These are phyloP conservation scores for Salvelinus namaycush DNA, from an alignment of 2,113 vertebrate species.

Conservation along the genomic window DNA sequence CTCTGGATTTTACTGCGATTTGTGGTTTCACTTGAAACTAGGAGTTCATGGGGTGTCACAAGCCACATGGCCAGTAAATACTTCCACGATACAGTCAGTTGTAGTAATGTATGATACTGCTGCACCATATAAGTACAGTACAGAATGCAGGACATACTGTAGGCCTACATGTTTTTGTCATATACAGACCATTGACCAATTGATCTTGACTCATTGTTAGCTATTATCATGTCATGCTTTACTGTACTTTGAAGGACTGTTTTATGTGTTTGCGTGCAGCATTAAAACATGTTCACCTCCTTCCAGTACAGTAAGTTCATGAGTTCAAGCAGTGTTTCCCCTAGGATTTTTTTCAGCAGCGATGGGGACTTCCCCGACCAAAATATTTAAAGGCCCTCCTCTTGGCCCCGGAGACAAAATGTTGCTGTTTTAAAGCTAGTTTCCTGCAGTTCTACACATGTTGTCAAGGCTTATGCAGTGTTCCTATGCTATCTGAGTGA, in stretches of 20 bases:
- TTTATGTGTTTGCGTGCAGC: not conserved
- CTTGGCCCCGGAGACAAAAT: too few species aligned
- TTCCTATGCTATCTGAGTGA: too few species aligned
- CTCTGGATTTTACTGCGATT: constrained; percentile 60
- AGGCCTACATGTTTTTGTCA: constrained; percentile 6
- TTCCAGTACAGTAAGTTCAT: not conserved
- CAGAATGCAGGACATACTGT: constrained; percentile 12
- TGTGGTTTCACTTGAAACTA: constrained; percentile 72
- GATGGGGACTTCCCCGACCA: too few species aligned
- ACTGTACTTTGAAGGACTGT: not conserved
- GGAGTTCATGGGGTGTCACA: constrained; percentile 68
- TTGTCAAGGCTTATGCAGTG: too few species aligned
- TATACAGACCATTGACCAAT: constrained; percentile 1
- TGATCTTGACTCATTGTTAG: constrained; percentile 5
- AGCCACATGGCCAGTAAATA: constrained; percentile 76
- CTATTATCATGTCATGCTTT: constrained; percentile 18
- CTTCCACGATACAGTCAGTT: constrained; percentile 63
- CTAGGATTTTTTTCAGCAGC: too few species aligned
- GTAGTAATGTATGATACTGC: constrained; percentile 44
- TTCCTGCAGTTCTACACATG: too few species aligned
- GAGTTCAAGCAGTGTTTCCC: not conserved
- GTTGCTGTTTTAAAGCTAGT: too few species aligned
- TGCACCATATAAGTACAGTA: constrained; percentile 34
- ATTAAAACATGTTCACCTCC: not conserved
- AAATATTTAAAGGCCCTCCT: too few species aligned